phyloP scores from a whole-genome alignment of 2,113 vertebrate species.

The Hydrochoerus hydrochaeris region DNA sequence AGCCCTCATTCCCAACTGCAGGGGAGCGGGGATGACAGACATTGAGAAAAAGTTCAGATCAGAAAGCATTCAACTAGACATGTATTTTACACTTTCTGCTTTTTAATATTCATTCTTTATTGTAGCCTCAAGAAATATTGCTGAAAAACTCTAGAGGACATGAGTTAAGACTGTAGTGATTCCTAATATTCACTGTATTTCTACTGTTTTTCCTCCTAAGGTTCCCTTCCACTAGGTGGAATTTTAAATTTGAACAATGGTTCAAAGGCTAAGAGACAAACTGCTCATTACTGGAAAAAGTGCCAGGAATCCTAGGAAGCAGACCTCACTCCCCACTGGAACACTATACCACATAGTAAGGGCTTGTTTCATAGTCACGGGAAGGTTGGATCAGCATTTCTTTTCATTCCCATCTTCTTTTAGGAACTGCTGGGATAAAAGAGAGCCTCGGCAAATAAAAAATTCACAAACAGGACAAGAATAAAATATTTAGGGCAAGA shows the following conservation, averaged over 20 bases:
- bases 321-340: constrained; percentile 43
- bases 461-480: constrained; percentile 73
- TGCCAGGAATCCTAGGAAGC: constrained; percentile 70
- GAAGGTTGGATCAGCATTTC: constrained; percentile 63
- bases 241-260: constrained; percentile 62
- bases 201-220: neutral
- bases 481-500: constrained; percentile 78
- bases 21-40: neutral
- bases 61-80: neutral
- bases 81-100: neutral
- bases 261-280: constrained; percentile 63
- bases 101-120: neutral
- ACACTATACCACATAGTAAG: constrained; percentile 50
- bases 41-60: constrained; percentile 5
- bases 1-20: constrained; percentile 6
- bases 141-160: neutral
- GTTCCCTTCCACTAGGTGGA: constrained; percentile 59
- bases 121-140: neutral
- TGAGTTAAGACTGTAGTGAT: constrained; percentile 30
- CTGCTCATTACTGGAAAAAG: constrained; percentile 59
- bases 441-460: constrained; percentile 66
- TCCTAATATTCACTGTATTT: constrained; percentile 61
- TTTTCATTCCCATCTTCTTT: constrained; percentile 71
- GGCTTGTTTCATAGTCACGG: constrained; percentile 61
- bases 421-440: constrained; percentile 79